A percentile compares a stretch with the other conserved stretches of the same genome.
Conservation (phyloP, 2,888 invertebrate genomes). For the Diarsia dahlii region DNA sequence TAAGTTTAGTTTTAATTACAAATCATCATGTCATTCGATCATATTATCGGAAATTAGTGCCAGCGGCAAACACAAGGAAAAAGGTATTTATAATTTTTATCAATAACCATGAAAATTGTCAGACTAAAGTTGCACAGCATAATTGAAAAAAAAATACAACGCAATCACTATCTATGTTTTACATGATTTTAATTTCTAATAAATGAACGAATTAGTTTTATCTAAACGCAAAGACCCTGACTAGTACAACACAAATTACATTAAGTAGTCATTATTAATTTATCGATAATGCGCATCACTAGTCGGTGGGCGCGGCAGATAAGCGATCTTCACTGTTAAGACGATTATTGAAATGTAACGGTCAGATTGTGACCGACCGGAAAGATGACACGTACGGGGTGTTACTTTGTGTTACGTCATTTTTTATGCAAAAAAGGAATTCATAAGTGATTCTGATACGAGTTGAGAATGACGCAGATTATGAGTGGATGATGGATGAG, state of each 20-base stretch:
- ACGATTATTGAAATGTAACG: conserved; percentile 91
- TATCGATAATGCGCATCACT: conserved; percentile 76
- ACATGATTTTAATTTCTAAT: no score
- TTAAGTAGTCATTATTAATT: conserved; percentile 27
- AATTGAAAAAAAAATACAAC: not conserved
- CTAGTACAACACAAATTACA: conserved; percentile 25
- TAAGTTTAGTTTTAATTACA: not conserved
- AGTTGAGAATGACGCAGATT: not conserved
- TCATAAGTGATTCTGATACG: not conserved
- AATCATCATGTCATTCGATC: not conserved
- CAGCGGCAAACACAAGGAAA: conserved; percentile 14
- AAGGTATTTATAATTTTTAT: conserved; percentile 18
- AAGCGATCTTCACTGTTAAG: conserved; percentile 89
- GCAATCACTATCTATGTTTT: not conserved
- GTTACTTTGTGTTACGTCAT: conserved; percentile 53
- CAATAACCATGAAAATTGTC: conserved; percentile 29
- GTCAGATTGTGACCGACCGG: conserved; percentile 90
- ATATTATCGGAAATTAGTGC: not conserved
- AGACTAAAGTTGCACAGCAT: conserved; percentile 6
- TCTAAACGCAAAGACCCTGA: conserved; percentile 24
- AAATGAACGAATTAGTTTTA: no score
- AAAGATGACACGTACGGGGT: conserved; percentile 80
- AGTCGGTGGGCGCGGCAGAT: conserved; percentile 87
- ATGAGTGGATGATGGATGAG: not conserved
- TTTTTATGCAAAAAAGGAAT: not conserved